A percentile compares a stretch with the other conserved stretches of the same genome.
phyloP scores from a whole-genome alignment of 1,140 invertebrate genomes.

The Homarus americanus region DNA sequence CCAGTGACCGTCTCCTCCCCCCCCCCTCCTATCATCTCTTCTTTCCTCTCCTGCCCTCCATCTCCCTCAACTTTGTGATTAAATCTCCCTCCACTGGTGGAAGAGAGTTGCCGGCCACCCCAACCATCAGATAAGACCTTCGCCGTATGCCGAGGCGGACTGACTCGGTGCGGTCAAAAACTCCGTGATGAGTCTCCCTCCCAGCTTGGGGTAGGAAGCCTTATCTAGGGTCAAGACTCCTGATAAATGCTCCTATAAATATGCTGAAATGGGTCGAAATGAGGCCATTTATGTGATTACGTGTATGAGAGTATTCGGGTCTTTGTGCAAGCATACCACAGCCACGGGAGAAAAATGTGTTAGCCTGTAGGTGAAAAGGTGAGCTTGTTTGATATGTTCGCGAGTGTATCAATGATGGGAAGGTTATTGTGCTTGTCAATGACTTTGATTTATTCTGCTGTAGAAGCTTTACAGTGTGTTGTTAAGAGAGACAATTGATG shows the following conservation, averaged over 20 bases:
- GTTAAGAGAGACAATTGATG: too few relatives aligned
- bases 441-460: too few relatives aligned
- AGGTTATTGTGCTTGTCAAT: too few relatives aligned
- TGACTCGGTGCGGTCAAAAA: background rate
- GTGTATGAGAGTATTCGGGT: background rate
- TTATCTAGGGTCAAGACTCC: background rate
- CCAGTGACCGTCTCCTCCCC: background rate
- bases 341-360: too few relatives aligned
- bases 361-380: too few relatives aligned
- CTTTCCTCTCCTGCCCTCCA: background rate
- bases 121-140: background rate
- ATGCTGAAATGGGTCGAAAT: background rate
- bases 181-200: background rate
- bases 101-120: background rate
- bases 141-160: background rate
- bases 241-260: background rate
- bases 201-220: background rate
- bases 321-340: too few relatives aligned
- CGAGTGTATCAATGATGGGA: too few relatives aligned
- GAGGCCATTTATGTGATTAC: background rate
- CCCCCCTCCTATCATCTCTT: background rate
- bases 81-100: background rate
- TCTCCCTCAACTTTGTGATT: background rate
- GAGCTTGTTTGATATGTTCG: too few relatives aligned
- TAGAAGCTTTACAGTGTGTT: too few relatives aligned